Evolutionary conservation across 2,113 vertebrate genomes (phyloP), one percentile per base, ranked within the genome.

Genomic region (Recurvirostra avosetta): DNA sequence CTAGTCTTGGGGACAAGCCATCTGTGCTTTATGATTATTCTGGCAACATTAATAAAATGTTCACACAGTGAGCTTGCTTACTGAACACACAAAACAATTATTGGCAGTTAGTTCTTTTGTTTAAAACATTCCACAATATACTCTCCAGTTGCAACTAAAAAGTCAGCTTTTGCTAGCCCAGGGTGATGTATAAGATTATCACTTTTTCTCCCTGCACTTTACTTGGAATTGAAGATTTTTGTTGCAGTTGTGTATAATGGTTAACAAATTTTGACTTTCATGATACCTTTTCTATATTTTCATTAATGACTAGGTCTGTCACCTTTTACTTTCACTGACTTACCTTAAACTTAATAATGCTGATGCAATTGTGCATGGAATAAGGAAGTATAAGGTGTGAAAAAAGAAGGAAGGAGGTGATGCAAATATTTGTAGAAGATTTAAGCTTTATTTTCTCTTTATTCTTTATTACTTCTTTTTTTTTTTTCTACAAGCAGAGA

Each of bases 21-120:
- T 93, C 62, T 96, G 74, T 84, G 65, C n/a, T 61, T 93, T 94
- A 79, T 58, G 30, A 81, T 74, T 78, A 59, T 95, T 96, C 78
- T 78, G 19, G 74, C 22, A 93, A 61, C 58, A 65, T 68, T 84
- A 91, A 61, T 90, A 75, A 94, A 89, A 65, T 74, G 25, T 92
- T 91, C 58, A 78, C 71, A 67, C 5, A 41, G 18, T 25, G 27
- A 26, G 72, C 45, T 84, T 86, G 7, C 50, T 81, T 71, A 65
- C 27, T 67, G 43, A 96, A 68, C 27, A 50, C 11, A 52, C 43
- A 53, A 43, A 96, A 49, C 61, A 77, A 79, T 84, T 96, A 63
- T 45, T 94, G 56, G 19, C 41, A 47, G 11, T 53, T 75, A 67
- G 17, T 34, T 77, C 53, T 90, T 92, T 90, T 90, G n/a, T 83